Percentiles rank a stretch among this genome's conserved stretches.
Evolutionary conservation across 2,888 invertebrate genomes (phyloP).

Genomic region (Molorchus minor): DNA sequence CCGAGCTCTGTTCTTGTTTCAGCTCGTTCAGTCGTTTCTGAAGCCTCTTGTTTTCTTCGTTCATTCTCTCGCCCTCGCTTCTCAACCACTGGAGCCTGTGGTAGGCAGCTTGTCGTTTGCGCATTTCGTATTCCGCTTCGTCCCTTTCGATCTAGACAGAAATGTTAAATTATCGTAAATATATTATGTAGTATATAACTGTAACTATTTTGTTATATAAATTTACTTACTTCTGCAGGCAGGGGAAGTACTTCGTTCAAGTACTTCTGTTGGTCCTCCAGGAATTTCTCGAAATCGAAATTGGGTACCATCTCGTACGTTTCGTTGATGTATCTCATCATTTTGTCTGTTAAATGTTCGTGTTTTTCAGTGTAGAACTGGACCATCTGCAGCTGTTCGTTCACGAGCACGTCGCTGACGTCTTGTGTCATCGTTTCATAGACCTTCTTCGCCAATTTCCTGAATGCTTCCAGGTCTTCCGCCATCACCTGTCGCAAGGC

Average conservation of each 20-base stretch:
- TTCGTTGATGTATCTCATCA: conserved; percentile 57
- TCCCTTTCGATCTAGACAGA: conserved; percentile 42
- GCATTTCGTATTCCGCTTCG: conserved; percentile 52
- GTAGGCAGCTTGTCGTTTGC: conserved; percentile 57
- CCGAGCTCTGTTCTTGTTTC: conserved; percentile 51
- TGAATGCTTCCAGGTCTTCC: conserved; percentile 55
- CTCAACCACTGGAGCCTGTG: conserved; percentile 60
- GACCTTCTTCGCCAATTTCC: conserved; percentile 55
- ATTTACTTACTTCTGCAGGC: conserved; percentile 39
- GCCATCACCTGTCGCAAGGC: conserved; percentile 52
- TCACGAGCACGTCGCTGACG: conserved; percentile 59
- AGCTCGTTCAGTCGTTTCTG: conserved; percentile 52
- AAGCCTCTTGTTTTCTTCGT: conserved; percentile 56
- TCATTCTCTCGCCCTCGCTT: conserved; percentile 58
- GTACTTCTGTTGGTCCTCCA: conserved; percentile 50
- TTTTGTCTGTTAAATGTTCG: conserved; percentile 51
- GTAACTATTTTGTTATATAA: background rate
- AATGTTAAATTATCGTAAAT: background rate
- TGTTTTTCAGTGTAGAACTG: conserved; percentile 54
- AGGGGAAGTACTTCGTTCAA: conserved; percentile 49
- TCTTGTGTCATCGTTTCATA: conserved; percentile 62
- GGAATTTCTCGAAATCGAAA: conserved; percentile 58
- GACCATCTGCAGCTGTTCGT: conserved; percentile 58
- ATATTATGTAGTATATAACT: background rate
- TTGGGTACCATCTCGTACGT: conserved; percentile 54